phyloP scores from a whole-genome alignment of 2,888 invertebrate genomes.

The Drosophila picticornis region DNA sequence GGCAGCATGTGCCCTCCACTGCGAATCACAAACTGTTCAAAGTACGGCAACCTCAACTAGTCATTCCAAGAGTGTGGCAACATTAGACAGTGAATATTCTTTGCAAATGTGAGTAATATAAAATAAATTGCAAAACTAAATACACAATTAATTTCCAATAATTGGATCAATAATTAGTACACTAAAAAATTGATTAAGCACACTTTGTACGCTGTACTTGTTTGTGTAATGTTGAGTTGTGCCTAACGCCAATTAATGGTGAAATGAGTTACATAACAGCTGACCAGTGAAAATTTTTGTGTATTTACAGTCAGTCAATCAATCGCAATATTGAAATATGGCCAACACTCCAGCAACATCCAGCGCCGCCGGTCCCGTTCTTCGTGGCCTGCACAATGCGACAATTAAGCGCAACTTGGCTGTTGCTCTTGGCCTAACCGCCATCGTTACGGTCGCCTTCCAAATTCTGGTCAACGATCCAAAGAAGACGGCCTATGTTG shows the following conservation, averaged over 20 bases:
- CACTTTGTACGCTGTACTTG: neutral
- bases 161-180: neutral
- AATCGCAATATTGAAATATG: slow-evolving; percentile 62
- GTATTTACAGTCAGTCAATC: slow-evolving; percentile 27
- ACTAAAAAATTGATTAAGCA: neutral
- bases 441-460: slow-evolving; percentile 84
- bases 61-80: slow-evolving; percentile 30
- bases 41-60: slow-evolving; percentile 15
- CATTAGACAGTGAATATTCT: slow-evolving; percentile 33
- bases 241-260: neutral
- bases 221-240: neutral
- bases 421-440: slow-evolving; percentile 85
- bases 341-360: slow-evolving; percentile 82
- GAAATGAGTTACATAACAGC: slow-evolving; percentile 66
- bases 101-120: slow-evolving; percentile 62
- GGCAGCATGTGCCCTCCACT: neutral
- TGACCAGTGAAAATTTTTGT: slow-evolving; percentile 31
- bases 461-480: slow-evolving; percentile 86
- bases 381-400: slow-evolving; percentile 89
- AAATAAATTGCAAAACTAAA: slow-evolving; percentile 6
- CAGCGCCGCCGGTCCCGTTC: slow-evolving; percentile 87
- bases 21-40: neutral
- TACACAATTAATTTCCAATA: neutral
- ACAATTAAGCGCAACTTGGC: slow-evolving; percentile 88
- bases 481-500: slow-evolving; percentile 88